phyloP scores from a whole-genome alignment of 2,888 invertebrate genomes.

The Drosophila atroscutellata region DNA sequence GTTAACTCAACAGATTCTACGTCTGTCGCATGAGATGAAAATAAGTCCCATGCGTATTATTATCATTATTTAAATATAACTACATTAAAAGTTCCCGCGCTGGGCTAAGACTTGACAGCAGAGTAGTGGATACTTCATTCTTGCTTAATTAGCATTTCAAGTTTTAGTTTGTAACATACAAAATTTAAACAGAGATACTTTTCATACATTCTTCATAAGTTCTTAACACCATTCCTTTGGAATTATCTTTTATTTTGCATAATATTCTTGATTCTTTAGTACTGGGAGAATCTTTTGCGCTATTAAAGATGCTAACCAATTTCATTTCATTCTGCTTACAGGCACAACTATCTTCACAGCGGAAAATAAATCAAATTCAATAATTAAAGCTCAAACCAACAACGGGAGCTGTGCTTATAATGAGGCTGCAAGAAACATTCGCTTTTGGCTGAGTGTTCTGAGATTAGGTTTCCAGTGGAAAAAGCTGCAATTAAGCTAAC shows the following conservation, averaged over 20 bases:
- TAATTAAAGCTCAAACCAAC: conserved; percentile 15
- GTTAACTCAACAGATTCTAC: neutral
- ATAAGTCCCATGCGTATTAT: neutral
- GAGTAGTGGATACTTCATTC: neutral
- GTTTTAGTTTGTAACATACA: neutral
- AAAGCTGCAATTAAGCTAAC: conserved; percentile 14
- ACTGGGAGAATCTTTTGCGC: neutral
- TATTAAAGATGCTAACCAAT: neutral
- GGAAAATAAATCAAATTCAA: conserved; percentile 32
- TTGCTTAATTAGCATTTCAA: neutral
- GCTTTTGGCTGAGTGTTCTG: conserved; percentile 9
- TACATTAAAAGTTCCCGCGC: neutral
- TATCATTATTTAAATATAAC: neutral
- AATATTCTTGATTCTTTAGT: neutral
- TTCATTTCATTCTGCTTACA: conserved; percentile 38
- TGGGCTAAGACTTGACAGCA: neutral
- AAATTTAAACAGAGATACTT: neutral
- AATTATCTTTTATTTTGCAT: neutral
- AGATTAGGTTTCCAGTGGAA: conserved; percentile 10
- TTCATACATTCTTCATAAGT: neutral
- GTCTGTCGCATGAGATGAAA: neutral
- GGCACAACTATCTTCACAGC: conserved; percentile 14
- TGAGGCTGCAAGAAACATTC: conserved; percentile 31
- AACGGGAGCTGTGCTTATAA: conserved; percentile 16
- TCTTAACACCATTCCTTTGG: neutral